Evolutionary conservation across 2,113 vertebrate genomes (phyloP).

Genomic region (Neolamprologus cancellatus): DNA sequence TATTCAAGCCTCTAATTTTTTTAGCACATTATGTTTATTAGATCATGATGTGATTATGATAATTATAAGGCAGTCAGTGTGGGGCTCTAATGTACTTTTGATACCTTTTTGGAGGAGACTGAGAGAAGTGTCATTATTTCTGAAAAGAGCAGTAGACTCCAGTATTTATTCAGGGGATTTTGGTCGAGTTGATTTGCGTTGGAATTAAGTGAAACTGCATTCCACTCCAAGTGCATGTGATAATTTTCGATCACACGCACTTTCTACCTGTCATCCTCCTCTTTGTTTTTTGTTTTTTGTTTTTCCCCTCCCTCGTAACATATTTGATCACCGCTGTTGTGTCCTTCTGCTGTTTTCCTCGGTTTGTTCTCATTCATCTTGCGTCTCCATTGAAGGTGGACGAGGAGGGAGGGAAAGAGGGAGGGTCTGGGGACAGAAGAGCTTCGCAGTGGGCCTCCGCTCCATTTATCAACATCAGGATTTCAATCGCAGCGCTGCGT

Average conservation of each 20-base stretch:
- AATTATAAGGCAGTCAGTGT: background rate
- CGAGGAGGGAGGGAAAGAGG: background rate
- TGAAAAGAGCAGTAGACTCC: background rate
- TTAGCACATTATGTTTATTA: constrained; percentile 50
- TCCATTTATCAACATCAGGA: constrained; percentile 54
- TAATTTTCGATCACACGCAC: background rate
- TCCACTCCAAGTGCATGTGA: background rate
- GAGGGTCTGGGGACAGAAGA: constrained; percentile 4
- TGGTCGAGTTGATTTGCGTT: background rate
- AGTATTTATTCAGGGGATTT: background rate
- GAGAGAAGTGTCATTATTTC: background rate
- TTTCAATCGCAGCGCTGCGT: constrained; percentile 18
- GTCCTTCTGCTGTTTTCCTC: constrained; percentile 8
- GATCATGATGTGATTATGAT: constrained; percentile 40
- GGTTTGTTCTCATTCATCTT: constrained; percentile 35
- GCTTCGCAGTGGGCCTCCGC: constrained; percentile 39
- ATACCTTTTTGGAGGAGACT: background rate
- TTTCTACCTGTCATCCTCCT: background rate
- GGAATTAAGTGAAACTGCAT: background rate
- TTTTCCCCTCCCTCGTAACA: background rate
- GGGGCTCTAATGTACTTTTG: constrained; percentile 6
- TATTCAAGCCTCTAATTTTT: constrained; percentile 36
- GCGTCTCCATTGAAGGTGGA: constrained; percentile 26
- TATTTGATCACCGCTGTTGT: constrained; percentile 24
- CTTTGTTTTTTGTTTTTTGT: background rate